Percentiles rank a stretch among this genome's conserved stretches.
Evolutionary conservation across 2,888 invertebrate species (phyloP).

Genomic region (Phania funesta): DNA sequence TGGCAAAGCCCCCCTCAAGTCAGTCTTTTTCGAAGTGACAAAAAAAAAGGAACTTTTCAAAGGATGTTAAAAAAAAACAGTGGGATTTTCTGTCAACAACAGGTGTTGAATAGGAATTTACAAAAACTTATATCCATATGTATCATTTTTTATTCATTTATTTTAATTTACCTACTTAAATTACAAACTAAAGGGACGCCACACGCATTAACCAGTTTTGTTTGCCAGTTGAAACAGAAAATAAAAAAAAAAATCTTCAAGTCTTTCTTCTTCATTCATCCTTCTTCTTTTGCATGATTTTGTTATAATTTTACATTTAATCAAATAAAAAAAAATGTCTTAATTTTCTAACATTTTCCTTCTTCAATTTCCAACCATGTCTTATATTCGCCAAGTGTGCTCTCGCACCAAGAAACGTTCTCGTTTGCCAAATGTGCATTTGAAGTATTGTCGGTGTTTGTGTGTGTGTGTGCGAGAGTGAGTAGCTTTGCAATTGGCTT

Average conservation of each 20-base stretch:
- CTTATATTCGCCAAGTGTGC: no score
- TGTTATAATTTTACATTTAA: neutral
- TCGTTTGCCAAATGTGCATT: slow-evolving; percentile 6
- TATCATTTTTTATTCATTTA: neutral
- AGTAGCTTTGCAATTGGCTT: slow-evolving; percentile 57
- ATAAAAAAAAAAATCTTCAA: neutral
- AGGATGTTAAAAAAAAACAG: neutral
- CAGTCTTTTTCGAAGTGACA: slow-evolving; percentile 1
- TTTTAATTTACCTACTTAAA: slow-evolving; percentile 26
- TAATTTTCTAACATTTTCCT: slow-evolving; percentile 4
- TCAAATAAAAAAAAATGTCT: neutral
- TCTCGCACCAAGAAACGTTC: neutral
- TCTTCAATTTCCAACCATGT: neutral
- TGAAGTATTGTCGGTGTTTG: neutral
- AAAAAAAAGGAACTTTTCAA: slow-evolving; percentile 27
- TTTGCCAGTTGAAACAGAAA: slow-evolving; percentile 41
- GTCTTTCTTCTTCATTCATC: neutral
- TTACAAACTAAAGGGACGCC: slow-evolving; percentile 56
- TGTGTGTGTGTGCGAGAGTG: neutral
- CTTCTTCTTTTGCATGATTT: neutral
- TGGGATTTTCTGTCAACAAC: slow-evolving; percentile 37
- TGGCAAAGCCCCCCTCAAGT: slow-evolving; percentile 34
- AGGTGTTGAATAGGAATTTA: slow-evolving; percentile 37
- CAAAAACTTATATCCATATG: neutral
- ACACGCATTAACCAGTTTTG: slow-evolving; percentile 67